A percentile compares a stretch with the other conserved stretches of the same genome.
Conservation (phyloP, 1,140 invertebrate genomes). For the Leptonema lineaticorne region DNA sequence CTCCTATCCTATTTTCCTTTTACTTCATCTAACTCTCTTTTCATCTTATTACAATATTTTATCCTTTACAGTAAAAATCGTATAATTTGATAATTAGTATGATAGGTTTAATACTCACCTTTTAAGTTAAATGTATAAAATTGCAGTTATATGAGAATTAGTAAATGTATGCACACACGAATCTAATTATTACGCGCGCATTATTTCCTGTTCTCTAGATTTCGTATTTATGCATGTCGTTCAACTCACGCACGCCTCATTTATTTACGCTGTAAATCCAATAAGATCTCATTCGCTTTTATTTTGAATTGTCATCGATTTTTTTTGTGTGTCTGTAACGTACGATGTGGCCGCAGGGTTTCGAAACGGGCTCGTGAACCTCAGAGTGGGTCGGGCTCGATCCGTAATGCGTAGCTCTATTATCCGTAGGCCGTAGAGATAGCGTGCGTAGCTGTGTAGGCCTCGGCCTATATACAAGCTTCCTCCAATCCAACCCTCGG, state of each 20-base stretch:
- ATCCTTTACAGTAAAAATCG: too few relatives aligned
- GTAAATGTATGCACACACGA: too few relatives aligned
- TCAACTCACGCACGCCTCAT: not conserved
- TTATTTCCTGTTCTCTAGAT: too few relatives aligned
- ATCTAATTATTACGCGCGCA: too few relatives aligned
- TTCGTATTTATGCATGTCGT: not conserved
- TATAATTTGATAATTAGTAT: too few relatives aligned
- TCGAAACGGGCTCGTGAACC: constrained; percentile 4
- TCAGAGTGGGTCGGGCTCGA: constrained; percentile 4
- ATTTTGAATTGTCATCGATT: not conserved
- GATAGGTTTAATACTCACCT: too few relatives aligned
- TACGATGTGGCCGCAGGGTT: not conserved
- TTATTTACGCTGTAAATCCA: too few relatives aligned
- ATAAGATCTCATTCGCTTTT: not conserved
- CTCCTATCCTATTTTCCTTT: not conserved
- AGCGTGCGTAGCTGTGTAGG: constrained; percentile 35
- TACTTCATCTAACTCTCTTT: too few relatives aligned
- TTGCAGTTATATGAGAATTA: too few relatives aligned
- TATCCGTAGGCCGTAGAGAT: constrained; percentile 34
- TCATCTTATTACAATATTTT: too few relatives aligned
- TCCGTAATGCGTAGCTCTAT: constrained; percentile 30
- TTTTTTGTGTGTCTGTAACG: not conserved
- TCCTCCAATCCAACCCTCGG: not conserved
- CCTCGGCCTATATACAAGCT: constrained; percentile 23
- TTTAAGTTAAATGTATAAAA: too few relatives aligned